Evolutionary conservation across 2,888 invertebrate genomes (phyloP).

Genomic region (Macrosoma leucophasiata): DNA sequence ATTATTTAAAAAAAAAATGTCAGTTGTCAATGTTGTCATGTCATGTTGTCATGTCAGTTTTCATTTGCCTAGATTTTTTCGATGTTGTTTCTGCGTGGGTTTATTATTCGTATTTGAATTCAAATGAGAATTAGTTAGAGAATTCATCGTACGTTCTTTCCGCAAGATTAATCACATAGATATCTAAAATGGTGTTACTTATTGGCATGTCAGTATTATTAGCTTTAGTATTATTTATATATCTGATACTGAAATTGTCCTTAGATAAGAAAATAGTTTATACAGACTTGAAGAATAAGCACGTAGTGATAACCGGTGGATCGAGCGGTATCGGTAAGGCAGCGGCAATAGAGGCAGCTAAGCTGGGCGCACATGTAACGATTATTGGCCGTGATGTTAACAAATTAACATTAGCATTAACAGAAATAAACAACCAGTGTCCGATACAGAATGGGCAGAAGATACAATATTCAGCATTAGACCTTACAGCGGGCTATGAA

Average conservation of each 20-base stretch:
- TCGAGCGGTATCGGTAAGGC: constrained; percentile 97
- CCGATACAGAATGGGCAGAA: constrained; percentile 41
- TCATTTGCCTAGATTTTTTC: no score
- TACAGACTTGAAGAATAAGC: constrained; percentile 63
- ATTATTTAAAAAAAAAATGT: no score
- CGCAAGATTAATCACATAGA: no score
- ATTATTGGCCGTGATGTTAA: constrained; percentile 89
- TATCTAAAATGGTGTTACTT: constrained; percentile 21
- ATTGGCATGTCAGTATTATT: constrained; percentile 24
- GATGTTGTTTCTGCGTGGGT: no score
- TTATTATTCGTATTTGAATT: no score
- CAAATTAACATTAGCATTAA: constrained; percentile 78
- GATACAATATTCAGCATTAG: constrained; percentile 79
- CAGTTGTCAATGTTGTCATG: no score
- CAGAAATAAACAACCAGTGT: constrained; percentile 64
- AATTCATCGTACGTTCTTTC: not conserved
- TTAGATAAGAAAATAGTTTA: constrained; percentile 46
- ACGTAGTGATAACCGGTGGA: constrained; percentile 91
- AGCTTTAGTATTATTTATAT: constrained; percentile 28
- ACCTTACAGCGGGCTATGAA: constrained; percentile 80
- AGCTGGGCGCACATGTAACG: constrained; percentile 91
- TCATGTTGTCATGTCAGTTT: no score
- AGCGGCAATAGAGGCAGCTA: constrained; percentile 84
- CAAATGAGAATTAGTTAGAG: not conserved
- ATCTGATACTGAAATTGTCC: constrained; percentile 32